phyloP scores from a whole-genome alignment of 2,113 vertebrate species.

The Otolemur garnettii region DNA sequence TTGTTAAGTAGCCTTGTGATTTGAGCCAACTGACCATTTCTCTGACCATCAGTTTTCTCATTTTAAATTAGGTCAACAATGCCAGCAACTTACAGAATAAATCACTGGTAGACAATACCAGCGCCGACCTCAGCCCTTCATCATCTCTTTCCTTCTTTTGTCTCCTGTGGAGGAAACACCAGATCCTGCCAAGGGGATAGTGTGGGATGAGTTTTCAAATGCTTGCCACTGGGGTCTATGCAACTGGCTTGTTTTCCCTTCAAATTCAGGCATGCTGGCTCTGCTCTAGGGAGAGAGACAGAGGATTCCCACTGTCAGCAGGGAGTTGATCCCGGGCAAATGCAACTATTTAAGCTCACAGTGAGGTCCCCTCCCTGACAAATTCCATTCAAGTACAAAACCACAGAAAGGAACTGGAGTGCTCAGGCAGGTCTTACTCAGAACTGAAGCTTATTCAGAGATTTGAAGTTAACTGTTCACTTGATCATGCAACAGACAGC shows the following conservation, averaged over 20 bases:
- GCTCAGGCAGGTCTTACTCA: neutral
- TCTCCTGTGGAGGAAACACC: neutral
- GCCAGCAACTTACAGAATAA: neutral
- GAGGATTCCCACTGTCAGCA: neutral
- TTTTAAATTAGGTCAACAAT: neutral
- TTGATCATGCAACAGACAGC: neutral
- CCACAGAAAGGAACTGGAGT: neutral
- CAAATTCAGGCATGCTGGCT: neutral
- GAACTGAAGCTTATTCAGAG: accelerated
- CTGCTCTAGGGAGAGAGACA: neutral
- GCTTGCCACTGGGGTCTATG: no score
- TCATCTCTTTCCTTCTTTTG: neutral
- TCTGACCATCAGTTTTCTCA: slow-evolving; percentile 8
- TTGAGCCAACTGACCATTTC: neutral
- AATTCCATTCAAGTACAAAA: neutral
- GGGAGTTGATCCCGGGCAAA: neutral
- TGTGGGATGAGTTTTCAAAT: neutral
- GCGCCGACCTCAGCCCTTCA: neutral
- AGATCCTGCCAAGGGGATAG: neutral
- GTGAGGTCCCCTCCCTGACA: no score
- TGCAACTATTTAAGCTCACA: neutral
- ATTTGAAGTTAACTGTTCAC: neutral
- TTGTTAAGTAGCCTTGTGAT: neutral
- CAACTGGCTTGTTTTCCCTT: neutral
- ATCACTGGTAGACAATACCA: neutral